Evolutionary conservation across 1,140 invertebrate genomes (phyloP).

Genomic region (Bombus terrestris): DNA sequence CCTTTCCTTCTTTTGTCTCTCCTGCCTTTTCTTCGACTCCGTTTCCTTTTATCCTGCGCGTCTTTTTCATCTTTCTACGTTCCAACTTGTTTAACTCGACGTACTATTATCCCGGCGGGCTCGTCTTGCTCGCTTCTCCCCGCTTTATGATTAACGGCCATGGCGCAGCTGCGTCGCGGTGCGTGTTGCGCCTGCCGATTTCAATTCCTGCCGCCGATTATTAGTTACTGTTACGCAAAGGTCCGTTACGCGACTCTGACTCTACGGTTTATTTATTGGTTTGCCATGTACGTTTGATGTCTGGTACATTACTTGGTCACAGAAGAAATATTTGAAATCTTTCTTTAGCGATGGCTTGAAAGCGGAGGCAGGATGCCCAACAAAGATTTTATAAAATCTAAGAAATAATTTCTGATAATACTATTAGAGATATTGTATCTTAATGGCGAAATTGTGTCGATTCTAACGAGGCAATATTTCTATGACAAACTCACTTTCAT

Average conservation of each 20-base stretch:
- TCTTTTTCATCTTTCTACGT: slow-evolving; percentile 5
- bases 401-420: too few relatives aligned
- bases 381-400: too few relatives aligned
- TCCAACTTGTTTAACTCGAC: slow-evolving; percentile 1
- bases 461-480: too few relatives aligned
- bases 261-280: too few relatives aligned
- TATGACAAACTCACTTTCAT: too few relatives aligned
- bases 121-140: slow-evolving; percentile 17
- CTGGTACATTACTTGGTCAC: not conserved
- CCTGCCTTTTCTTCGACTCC: too few relatives aligned
- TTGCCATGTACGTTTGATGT: not conserved
- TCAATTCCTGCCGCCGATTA: slow-evolving; percentile 54
- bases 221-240: slow-evolving; percentile 39
- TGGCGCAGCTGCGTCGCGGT: slow-evolving; percentile 57
- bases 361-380: too few relatives aligned
- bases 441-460: too few relatives aligned
- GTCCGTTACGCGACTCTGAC: slow-evolving; percentile 12
- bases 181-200: slow-evolving; percentile 49
- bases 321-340: not conserved
- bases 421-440: too few relatives aligned
- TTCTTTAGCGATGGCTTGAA: not conserved
- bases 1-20: not conserved
- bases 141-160: slow-evolving; percentile 59
- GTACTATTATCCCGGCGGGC: slow-evolving; percentile 47
- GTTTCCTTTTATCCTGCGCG: not conserved